A percentile compares a stretch with the other conserved stretches of the same genome.
Conservation (phyloP, 1,140 invertebrate species). For the Anagrus nilaparvatae region DNA sequence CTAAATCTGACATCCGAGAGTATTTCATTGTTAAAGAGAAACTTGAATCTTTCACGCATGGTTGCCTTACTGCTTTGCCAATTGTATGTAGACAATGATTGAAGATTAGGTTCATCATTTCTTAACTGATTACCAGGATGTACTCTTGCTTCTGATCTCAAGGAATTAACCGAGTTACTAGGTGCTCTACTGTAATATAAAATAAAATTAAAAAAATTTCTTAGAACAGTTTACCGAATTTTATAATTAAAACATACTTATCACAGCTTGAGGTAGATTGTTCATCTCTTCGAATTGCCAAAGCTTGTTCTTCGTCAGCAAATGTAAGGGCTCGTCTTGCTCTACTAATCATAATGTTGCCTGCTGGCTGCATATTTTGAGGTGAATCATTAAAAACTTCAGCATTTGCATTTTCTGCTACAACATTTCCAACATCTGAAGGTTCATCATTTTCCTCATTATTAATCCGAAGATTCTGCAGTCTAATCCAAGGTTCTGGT, state of each 20-base stretch:
- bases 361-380: conserved; percentile 25
- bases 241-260: conserved; percentile 21
- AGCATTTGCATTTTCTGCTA: conserved; percentile 16
- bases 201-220: conserved; percentile 6
- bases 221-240: not conserved
- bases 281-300: conserved; percentile 19
- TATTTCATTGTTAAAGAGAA: conserved; percentile 73
- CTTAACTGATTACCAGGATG: conserved; percentile 22
- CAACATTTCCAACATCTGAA: conserved; percentile 1
- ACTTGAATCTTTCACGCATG: conserved; percentile 66
- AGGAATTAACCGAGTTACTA: conserved; percentile 27
- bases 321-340: conserved; percentile 26
- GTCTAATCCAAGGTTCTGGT: conserved; percentile 3
- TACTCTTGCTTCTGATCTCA: conserved; percentile 24
- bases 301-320: conserved; percentile 28
- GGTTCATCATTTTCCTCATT: conserved; percentile 10
- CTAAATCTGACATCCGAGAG: conserved; percentile 72
- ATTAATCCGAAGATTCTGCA: conserved; percentile 9
- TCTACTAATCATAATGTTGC: conserved; percentile 23
- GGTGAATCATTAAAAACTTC: conserved; percentile 19
- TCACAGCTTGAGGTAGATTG: conserved; percentile 22
- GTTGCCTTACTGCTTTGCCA: conserved; percentile 62
- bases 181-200: conserved; percentile 27
- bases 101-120: conserved; percentile 18
- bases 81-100: conserved; percentile 41